Percentiles rank a stretch among this genome's conserved stretches.
Evolutionary conservation across 2,888 invertebrate species (phyloP).

Genomic region (Rosalia funebris): DNA sequence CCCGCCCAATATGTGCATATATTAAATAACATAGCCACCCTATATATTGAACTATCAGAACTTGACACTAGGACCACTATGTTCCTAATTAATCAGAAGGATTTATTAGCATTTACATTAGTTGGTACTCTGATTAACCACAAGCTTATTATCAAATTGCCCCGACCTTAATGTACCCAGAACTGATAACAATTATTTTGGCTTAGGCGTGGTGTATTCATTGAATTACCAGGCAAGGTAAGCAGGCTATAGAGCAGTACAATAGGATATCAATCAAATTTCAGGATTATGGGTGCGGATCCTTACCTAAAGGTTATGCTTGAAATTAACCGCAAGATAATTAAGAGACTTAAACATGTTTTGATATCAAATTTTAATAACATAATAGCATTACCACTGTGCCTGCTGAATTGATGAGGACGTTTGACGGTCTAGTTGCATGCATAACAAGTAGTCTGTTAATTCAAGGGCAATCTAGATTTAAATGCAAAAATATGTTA

Average conservation of each 20-base stretch:
- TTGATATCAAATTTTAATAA: neutral
- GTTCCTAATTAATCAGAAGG: too few species aligned
- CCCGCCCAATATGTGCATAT: too few species aligned
- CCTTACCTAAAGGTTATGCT: conserved; percentile 19
- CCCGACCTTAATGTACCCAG: neutral
- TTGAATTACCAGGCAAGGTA: conserved; percentile 34
- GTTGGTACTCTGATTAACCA: too few species aligned
- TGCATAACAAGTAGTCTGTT: neutral
- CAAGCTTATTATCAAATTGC: neutral
- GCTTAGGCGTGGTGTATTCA: conserved; percentile 22
- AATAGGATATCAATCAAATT: conserved; percentile 39
- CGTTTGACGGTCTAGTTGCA: neutral
- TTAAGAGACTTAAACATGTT: conserved; percentile 3
- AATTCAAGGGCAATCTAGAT: too few species aligned
- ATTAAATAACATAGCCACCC: too few species aligned
- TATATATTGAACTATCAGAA: too few species aligned
- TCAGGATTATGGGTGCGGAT: conserved; percentile 34
- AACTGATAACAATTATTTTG: neutral
- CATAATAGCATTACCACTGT: neutral
- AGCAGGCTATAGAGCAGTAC: conserved; percentile 32
- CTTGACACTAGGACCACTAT: too few species aligned
- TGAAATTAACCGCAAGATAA: conserved; percentile 15
- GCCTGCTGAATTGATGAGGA: neutral
- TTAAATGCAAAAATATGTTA: neutral
- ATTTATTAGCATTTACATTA: too few species aligned